Conservation (phyloP, 1,140 invertebrate genomes). For the Ericerus pela region DNA sequence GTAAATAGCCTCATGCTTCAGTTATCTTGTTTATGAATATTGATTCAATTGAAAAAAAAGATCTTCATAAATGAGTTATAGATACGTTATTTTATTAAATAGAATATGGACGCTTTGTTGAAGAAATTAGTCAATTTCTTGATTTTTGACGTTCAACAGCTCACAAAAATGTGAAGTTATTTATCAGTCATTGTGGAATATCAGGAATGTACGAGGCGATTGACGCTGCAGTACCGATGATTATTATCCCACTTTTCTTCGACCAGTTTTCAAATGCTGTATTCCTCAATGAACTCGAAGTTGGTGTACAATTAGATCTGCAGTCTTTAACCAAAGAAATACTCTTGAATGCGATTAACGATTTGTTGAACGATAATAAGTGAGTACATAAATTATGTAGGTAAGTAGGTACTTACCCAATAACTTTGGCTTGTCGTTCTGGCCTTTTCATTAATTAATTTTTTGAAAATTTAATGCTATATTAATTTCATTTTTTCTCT, state of each 20-base stretch:
- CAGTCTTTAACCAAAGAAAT: not conserved
- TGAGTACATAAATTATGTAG: not conserved
- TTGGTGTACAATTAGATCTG: not conserved
- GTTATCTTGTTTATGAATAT: no score
- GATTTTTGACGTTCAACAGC: conserved; percentile 26
- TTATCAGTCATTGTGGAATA: conserved; percentile 31
- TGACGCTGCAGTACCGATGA: conserved; percentile 33
- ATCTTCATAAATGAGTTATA: no score
- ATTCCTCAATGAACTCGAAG: not conserved
- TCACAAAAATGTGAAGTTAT: not conserved
- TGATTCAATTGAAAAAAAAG: no score
- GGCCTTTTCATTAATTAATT: no score
- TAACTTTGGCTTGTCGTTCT: no score
- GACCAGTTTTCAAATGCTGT: conserved; percentile 27
- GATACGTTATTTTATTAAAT: no score
- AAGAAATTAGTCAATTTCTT: no score
- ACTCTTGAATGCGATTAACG: not conserved
- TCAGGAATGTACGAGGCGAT: conserved; percentile 34
- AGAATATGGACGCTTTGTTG: no score
- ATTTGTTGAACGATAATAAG: not conserved
- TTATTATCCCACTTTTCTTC: conserved; percentile 35
- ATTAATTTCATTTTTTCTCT: no score
- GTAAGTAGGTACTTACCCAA: no score
- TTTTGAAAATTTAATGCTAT: no score
- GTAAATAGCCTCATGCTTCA: no score